A percentile compares a stretch with the other conserved stretches of the same genome.
Evolutionary conservation across 92 coral and sea anemone species (phyloP).

Genomic region (Scolanthus callimorphus): DNA sequence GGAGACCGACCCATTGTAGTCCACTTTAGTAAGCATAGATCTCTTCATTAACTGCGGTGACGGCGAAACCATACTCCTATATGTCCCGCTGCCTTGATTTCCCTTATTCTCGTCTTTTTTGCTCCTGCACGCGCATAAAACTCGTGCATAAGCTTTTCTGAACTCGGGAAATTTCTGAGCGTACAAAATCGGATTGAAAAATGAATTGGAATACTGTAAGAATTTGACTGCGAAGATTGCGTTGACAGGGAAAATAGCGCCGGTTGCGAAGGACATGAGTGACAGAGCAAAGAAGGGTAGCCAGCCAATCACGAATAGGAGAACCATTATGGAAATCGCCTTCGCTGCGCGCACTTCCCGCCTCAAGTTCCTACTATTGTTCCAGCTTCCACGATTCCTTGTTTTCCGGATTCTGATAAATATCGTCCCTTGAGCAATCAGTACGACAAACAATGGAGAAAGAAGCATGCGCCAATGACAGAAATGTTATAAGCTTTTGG

Average conservation of each 20-base stretch:
- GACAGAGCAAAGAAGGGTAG: constrained; percentile 64
- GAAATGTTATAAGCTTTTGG: constrained; percentile 49
- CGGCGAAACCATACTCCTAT: constrained; percentile 12
- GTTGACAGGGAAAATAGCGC: constrained; percentile 8
- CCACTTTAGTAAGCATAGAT: constrained; percentile 1
- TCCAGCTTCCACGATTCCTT: constrained; percentile 12
- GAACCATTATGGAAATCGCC: constrained; percentile 58
- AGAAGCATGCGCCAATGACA: constrained; percentile 60
- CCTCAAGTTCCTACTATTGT: constrained; percentile 21
- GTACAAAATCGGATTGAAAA: constrained; percentile 50
- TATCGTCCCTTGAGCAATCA: constrained; percentile 59
- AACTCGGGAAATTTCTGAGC: constrained; percentile 68
- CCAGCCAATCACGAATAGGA: constrained; percentile 69
- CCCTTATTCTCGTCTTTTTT: not conserved
- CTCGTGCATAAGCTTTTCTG: constrained; percentile 25
- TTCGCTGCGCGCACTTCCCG: constrained; percentile 65
- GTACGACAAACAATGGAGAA: constrained; percentile 47
- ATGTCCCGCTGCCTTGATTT: constrained; percentile 11
- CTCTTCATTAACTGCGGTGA: constrained; percentile 2
- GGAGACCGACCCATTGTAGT: constrained; percentile 1
- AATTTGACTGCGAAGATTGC: constrained; percentile 51
- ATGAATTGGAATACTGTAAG: constrained; percentile 49
- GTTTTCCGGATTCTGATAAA: constrained; percentile 21
- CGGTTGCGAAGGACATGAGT: constrained; percentile 19
- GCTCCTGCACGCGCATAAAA: constrained; percentile 23